Evolutionary conservation across 2,113 vertebrate species (phyloP), one percentile per base, ranked within the genome.

Genomic region (Trichomycterus rosablanca): DNA sequence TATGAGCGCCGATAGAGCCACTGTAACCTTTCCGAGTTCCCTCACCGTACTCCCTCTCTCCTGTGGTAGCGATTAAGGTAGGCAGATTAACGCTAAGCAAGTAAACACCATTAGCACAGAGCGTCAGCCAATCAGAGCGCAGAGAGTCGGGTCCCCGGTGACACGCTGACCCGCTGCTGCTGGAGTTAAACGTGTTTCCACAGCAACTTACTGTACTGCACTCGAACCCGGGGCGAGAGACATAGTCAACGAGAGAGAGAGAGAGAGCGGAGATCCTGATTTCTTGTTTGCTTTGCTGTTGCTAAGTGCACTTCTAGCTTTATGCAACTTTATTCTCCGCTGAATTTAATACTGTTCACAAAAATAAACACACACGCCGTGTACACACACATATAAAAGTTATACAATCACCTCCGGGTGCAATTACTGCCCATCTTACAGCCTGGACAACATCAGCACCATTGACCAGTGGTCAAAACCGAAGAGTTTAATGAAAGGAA

Each of bases 151-250:
- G 70, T 83, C 85, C 80, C 81, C 66, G 43, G 62, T 84, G 85
- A 86, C 83, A 78, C 19, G 66, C 77, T 85, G 83, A 82, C 84
- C 86, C 75, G 83, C 81, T 76, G 83, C 81, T 79, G 79, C 81
- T 74, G 76, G 77, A 72, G 63, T 54, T 77, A 70, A 80, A 75
- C 74, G 74, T 11, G 85, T 88, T 88, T 80, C 83, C 80, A 82
- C 82, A 82, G 84, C 76, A 86, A 88, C 76, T 77, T 78, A 80
- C 81, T 84, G 79, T 86, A 80, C 46, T 12, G 18, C 37, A 52
- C 35, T 42, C 37, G 34, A 15, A 14, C 34, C 10, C 15, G 46
- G 6, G 7, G 24, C 26, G 10, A 10, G 30, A 24, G 40, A 20
- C 30, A 50, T 20, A 43, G 24, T 39, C 23, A 59, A 14, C 12